Evolutionary conservation across 2,888 invertebrate species (phyloP).

Genomic region (Uropetala carovei): DNA sequence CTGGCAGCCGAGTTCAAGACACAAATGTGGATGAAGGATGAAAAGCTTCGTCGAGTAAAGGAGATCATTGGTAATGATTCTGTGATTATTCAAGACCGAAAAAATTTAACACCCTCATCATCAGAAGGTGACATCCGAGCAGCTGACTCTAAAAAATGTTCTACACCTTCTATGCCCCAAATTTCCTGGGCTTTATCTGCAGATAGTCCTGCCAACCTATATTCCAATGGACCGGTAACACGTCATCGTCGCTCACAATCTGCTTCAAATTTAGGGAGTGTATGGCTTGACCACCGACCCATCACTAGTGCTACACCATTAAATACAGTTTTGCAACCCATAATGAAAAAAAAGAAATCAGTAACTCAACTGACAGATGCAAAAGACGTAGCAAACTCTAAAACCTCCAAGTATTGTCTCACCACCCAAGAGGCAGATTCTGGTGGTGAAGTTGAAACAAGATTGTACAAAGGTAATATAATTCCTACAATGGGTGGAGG

Average conservation of each 20-base stretch:
- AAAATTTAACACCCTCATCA: conserved; percentile 72
- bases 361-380: conserved; percentile 88
- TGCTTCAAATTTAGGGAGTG: conserved; percentile 81
- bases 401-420: conserved; percentile 91
- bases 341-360: conserved; percentile 88
- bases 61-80: conserved; percentile 78
- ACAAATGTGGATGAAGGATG: conserved; percentile 80
- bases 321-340: conserved; percentile 94
- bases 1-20: conserved; percentile 77
- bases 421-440: conserved; percentile 94
- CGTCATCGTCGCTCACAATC: conserved; percentile 90
- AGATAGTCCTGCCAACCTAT: not conserved
- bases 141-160: not conserved
- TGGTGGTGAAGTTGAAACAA: conserved; percentile 95
- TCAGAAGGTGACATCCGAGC: conserved; percentile 66
- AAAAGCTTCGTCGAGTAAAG: conserved; percentile 80
- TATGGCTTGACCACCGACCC: conserved; percentile 94
- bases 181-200: conserved; percentile 39
- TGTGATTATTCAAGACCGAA: conserved; percentile 70
- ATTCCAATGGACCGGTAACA: conserved; percentile 69
- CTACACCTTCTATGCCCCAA: conserved; percentile 39
- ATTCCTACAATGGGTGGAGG: conserved; percentile 96
- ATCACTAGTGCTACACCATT: conserved; percentile 79
- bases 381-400: conserved; percentile 77
- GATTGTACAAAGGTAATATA: conserved; percentile 95